Evolutionary conservation across 2,888 invertebrate genomes (phyloP).

Genomic region (Eilema sororculum): DNA sequence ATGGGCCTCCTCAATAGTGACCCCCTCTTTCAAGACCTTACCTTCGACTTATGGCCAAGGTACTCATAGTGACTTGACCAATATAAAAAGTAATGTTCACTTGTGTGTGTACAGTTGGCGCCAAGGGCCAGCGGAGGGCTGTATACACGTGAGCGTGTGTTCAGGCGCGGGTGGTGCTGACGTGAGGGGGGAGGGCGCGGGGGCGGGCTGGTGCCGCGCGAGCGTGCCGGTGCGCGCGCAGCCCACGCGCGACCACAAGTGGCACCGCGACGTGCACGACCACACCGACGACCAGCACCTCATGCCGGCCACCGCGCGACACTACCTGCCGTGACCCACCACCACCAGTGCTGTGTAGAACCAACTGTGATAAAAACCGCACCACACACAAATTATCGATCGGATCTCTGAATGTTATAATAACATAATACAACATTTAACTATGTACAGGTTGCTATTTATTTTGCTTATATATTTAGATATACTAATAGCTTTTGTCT

Average conservation of each 20-base stretch:
- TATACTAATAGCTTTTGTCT: too few relatives aligned
- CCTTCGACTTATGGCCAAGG: too few relatives aligned
- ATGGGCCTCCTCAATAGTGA: too few relatives aligned
- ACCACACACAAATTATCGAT: too few relatives aligned
- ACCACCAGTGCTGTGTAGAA: neutral
- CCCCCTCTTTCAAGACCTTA: too few relatives aligned
- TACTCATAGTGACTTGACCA: too few relatives aligned
- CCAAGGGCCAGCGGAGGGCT: slow-evolving; percentile 49
- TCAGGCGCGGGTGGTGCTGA: slow-evolving; percentile 17
- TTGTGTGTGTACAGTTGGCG: slow-evolving; percentile 38
- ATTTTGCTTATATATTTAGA: too few relatives aligned
- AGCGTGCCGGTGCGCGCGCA: slow-evolving; percentile 49
- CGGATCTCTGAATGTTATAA: too few relatives aligned
- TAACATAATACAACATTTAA: too few relatives aligned
- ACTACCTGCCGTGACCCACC: neutral
- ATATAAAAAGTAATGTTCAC: neutral
- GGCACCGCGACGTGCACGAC: slow-evolving; percentile 52
- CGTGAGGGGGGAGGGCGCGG: slow-evolving; percentile 21
- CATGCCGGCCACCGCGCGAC: slow-evolving; percentile 40
- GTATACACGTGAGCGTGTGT: slow-evolving; percentile 34
- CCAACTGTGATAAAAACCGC: too few relatives aligned
- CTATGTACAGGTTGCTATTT: too few relatives aligned
- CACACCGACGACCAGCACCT: slow-evolving; percentile 60
- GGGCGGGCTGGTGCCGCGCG: slow-evolving; percentile 56
- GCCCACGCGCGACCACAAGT: slow-evolving; percentile 57